These are phyloP conservation scores for Sesia bembeciformis DNA, from an alignment of 2,888 invertebrate species.

Conservation along the genomic window DNA sequence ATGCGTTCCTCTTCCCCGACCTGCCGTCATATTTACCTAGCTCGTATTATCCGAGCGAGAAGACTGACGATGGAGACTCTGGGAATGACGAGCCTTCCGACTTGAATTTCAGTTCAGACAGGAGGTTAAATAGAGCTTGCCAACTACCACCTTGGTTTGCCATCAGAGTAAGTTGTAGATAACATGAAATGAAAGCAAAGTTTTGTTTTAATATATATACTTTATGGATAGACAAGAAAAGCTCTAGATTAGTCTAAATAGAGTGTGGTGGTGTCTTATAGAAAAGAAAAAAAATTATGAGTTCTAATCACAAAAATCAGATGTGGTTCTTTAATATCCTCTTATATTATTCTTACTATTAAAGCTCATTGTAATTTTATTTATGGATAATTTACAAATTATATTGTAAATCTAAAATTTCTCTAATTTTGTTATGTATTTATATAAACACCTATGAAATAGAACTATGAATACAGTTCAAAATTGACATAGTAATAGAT, in stretches of 20 bases:
- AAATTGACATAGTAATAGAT: too few relatives aligned
- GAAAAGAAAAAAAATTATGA: background rate
- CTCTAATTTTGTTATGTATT: too few relatives aligned
- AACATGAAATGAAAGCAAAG: background rate
- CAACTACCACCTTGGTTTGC: constrained; percentile 53
- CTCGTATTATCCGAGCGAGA: constrained; percentile 66
- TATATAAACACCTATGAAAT: too few relatives aligned
- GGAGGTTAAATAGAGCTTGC: constrained; percentile 49
- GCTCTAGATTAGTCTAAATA: background rate
- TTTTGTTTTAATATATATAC: background rate
- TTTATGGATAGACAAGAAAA: background rate
- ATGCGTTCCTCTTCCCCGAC: constrained; percentile 92
- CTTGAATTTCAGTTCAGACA: constrained; percentile 71
- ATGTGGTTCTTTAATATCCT: too few relatives aligned
- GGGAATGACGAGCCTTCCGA: constrained; percentile 96
- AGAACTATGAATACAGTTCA: too few relatives aligned
- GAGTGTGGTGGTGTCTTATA: background rate
- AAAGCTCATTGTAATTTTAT: too few relatives aligned
- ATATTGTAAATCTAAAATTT: too few relatives aligned
- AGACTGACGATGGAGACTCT: constrained; percentile 92
- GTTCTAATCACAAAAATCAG: too few relatives aligned
- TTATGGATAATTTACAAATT: too few relatives aligned
- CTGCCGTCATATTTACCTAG: constrained; percentile 73
- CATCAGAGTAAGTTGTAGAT: constrained; percentile 38
- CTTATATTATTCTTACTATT: too few relatives aligned